Percentiles rank a stretch among this genome's conserved stretches.
Conservation (phyloP, 2,113 vertebrate species). For the Callithrix jacchus region DNA sequence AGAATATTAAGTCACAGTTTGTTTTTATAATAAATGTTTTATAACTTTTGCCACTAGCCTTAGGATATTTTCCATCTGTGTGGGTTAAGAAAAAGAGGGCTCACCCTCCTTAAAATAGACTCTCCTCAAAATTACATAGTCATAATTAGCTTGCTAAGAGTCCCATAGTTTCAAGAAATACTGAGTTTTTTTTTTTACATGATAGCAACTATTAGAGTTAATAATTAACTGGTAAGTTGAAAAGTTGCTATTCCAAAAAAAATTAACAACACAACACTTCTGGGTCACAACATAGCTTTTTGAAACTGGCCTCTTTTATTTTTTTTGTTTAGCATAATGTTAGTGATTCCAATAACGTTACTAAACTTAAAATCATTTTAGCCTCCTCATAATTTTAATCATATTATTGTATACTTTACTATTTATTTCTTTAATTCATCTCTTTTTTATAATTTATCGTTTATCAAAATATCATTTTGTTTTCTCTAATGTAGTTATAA, state of each 20-base stretch:
- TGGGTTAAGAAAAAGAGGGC: neutral
- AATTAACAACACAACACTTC: neutral
- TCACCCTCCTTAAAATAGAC: neutral
- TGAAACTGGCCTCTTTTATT: neutral
- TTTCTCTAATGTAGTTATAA: neutral
- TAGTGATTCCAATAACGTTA: neutral
- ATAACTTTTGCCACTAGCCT: neutral
- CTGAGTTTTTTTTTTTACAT: neutral
- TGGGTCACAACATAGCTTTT: neutral
- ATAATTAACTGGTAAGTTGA: neutral
- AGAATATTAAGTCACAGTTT: neutral
- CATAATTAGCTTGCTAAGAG: neutral
- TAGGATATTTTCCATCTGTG: neutral
- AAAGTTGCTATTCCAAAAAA: neutral
- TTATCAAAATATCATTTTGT: neutral
- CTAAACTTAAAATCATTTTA: neutral
- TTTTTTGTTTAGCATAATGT: neutral
- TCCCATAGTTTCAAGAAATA: neutral
- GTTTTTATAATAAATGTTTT: neutral
- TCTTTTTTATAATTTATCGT: neutral
- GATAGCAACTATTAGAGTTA: neutral
- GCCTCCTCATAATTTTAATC: neutral
- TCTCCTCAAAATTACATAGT: neutral
- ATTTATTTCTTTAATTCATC: neutral
- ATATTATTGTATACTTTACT: neutral